Evolutionary conservation across 2,113 vertebrate species (phyloP).

Genomic region (Ameiurus melas): DNA sequence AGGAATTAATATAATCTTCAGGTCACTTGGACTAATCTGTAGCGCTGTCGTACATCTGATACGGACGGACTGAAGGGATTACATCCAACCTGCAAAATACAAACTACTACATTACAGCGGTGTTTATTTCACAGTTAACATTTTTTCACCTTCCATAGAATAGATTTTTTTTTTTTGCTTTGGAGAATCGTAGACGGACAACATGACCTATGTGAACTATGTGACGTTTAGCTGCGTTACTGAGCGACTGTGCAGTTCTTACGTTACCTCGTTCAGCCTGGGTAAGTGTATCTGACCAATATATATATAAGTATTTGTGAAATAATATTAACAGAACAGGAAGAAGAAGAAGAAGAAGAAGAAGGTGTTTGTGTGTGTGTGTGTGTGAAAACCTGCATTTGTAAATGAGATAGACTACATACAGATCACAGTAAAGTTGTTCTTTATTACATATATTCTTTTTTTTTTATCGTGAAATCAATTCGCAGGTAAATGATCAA

Average conservation of each 20-base stretch:
- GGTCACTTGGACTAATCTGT: slow-evolving; percentile 44
- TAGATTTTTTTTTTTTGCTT: background rate
- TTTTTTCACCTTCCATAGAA: background rate
- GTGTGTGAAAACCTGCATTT: background rate
- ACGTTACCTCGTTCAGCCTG: background rate
- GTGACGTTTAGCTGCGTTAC: background rate
- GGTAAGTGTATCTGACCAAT: slow-evolving; percentile 25
- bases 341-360: background rate
- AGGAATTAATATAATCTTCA: slow-evolving; percentile 41
- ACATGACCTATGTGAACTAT: background rate
- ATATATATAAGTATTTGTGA: background rate
- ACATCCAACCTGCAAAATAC: background rate
- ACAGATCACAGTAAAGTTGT: background rate
- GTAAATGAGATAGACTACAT: background rate
- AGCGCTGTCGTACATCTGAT: slow-evolving; percentile 23
- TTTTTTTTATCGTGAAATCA: background rate
- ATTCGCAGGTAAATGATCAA: background rate
- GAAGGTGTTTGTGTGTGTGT: background rate
- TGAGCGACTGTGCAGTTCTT: background rate
- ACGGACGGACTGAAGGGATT: slow-evolving; percentile 28
- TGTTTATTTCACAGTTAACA: background rate
- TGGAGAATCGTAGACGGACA: background rate
- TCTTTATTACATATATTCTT: background rate
- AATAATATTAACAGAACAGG: background rate
- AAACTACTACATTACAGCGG: background rate